A percentile compares a stretch with the other conserved stretches of the same genome.
These are phyloP conservation scores for Takifugu bimaculatus DNA, from an alignment of 2,113 vertebrate genomes.

Conservation along the genomic window DNA sequence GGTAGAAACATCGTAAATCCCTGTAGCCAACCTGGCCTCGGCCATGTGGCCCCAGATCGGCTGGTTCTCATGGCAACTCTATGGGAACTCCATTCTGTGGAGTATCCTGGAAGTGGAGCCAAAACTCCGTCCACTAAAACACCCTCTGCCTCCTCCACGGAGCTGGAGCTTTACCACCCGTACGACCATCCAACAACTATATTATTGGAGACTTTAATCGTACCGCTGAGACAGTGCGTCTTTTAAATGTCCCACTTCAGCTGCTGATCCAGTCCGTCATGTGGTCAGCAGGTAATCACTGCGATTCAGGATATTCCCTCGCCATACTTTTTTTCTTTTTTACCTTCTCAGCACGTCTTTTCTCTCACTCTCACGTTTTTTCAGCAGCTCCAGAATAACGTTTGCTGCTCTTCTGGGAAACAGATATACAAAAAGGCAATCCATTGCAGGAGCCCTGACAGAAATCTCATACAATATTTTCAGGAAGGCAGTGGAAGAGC, in stretches of 20 bases:
- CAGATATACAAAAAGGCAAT: conserved; percentile 60
- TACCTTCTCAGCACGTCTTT: conserved; percentile 50
- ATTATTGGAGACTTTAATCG: no score
- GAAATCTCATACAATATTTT: conserved; percentile 53
- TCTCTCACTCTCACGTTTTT: conserved; percentile 18
- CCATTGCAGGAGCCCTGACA: conserved; percentile 48
- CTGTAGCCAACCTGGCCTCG: no score
- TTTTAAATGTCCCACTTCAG: background rate
- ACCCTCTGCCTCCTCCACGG: no score
- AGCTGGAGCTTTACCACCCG: no score
- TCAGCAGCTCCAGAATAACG: conserved; percentile 41
- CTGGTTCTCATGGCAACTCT: no score
- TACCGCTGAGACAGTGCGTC: no score
- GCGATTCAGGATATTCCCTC: conserved; percentile 34
- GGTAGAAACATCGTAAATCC: no score
- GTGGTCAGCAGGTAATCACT: conserved; percentile 29
- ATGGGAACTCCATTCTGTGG: no score
- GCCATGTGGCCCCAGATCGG: no score
- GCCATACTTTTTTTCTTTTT: conserved; percentile 25
- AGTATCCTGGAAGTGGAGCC: no score
- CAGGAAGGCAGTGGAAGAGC: conserved; percentile 20
- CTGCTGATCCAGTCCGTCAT: conserved; percentile 16
- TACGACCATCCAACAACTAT: no score
- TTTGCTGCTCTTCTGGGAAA: conserved; percentile 31
- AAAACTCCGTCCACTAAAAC: no score